Conservation (phyloP, 2,113 vertebrate species). For the Mormyrus lacerda region DNA sequence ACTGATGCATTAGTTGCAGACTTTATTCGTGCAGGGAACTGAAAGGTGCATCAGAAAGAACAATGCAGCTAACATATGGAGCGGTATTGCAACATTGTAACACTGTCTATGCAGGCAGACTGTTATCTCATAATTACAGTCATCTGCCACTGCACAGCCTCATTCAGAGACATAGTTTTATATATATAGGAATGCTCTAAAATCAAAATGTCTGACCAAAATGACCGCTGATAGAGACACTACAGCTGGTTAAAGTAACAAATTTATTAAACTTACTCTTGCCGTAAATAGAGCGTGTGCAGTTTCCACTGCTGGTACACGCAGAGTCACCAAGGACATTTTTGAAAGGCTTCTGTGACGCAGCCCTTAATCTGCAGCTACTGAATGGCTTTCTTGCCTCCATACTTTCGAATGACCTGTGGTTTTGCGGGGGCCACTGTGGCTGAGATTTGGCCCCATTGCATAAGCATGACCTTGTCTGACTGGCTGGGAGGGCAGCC, state of each 20-base stretch:
- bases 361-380: not conserved
- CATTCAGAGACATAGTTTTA: not conserved
- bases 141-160: not conserved
- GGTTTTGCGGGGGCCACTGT: not conserved
- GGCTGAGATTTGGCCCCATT: not conserved
- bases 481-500: not conserved
- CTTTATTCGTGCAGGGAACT: not conserved
- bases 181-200: not conserved
- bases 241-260: not conserved
- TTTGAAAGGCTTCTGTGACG: not conserved
- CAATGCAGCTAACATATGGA: not conserved
- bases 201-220: not conserved
- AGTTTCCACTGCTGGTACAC: not conserved
- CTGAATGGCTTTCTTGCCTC: not conserved
- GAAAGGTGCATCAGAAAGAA: not conserved
- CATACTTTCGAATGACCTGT: not conserved
- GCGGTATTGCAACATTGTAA: not conserved
- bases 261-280: not conserved
- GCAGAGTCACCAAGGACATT: not conserved
- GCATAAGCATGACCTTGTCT: not conserved
- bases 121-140: not conserved
- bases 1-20: not conserved
- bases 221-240: not conserved
- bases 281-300: not conserved
- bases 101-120: not conserved